Evolutionary conservation across 2,797 vertebrate genomes (phyloP).

Genomic region (Xenops minutus): DNA sequence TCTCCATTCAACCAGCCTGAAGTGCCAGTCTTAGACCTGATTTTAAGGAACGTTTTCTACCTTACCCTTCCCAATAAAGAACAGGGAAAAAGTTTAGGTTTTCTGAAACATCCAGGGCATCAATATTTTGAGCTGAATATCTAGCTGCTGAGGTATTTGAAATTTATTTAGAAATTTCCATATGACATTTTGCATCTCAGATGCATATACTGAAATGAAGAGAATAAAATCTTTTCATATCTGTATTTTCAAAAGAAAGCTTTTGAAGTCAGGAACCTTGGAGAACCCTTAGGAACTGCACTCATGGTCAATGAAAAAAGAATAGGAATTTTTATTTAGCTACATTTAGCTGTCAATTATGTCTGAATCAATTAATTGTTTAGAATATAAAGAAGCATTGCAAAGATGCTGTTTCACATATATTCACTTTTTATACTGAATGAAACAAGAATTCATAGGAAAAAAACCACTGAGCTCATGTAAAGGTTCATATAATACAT

Average conservation of each 20-base stretch:
- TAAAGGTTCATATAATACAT: background rate
- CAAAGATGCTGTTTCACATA: background rate
- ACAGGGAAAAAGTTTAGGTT: background rate
- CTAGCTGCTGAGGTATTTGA: background rate
- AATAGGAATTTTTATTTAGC: background rate
- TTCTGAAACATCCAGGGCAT: background rate
- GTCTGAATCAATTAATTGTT: background rate
- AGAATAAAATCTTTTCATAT: background rate
- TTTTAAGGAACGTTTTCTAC: background rate
- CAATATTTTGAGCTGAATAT: background rate
- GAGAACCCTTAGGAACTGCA: background rate
- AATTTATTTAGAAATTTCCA: background rate
- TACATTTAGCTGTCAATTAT: background rate
- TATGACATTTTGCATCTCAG: background rate
- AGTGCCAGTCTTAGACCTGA: background rate
- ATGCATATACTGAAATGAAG: background rate
- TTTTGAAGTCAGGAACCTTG: background rate
- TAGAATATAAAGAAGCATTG: background rate
- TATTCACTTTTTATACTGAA: background rate
- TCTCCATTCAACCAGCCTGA: background rate
- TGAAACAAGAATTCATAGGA: background rate
- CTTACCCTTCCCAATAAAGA: background rate
- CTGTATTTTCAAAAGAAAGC: background rate
- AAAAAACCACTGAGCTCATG: background rate
- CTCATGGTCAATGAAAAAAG: background rate